Evolutionary conservation across 2,888 invertebrate species (phyloP), one percentile per base, ranked within the genome.

Genomic region (Macrophya alboannulata): DNA sequence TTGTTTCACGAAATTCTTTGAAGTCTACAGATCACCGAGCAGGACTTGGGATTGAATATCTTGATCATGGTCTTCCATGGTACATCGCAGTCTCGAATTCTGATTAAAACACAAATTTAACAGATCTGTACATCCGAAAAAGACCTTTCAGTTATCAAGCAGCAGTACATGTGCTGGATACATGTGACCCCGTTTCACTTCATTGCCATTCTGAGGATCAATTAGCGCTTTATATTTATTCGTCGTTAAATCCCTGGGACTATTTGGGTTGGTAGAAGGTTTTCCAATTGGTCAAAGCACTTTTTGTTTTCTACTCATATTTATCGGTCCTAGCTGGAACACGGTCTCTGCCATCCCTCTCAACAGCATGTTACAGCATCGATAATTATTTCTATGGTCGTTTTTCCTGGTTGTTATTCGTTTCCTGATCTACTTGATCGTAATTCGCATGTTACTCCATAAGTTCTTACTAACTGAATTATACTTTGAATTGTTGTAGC

Each of bases 291-390:
- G n/a, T 25, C 25, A 55, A 1, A 31, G 77, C n/a, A 51, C 45
- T 45, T 74, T 43, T 8, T 77, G 12, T 77, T 31, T 31, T 31
- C 31, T 15, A 31, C 25, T 37, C 25, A 17, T 55, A 8, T 55
- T 77, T 55, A 77, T 55, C 55, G 48, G 51, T 37, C 31, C 17
- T 74, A 74, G 43, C 74, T 45, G 74, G 45, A 43, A 51, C 31
- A 51, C 77, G 77, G 37, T 77, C 51, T 77, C 77, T 77, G 77
- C 77, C 77, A 77, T 77, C 77, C 77, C 77, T 55, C 25, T 77
- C 10, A 68, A 45, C 21, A 45, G 77, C 77, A 77, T 51, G 77
- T 77, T 55, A 31, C 8, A 77, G n/a, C 31, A 12, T 31, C 17
- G 48, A 31, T 55, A 77, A 6, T 25, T 25, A 4, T 12, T 21